Evolutionary conservation across 2,113 vertebrate genomes (phyloP).

Genomic region (Mesembrinibis cayennensis): DNA sequence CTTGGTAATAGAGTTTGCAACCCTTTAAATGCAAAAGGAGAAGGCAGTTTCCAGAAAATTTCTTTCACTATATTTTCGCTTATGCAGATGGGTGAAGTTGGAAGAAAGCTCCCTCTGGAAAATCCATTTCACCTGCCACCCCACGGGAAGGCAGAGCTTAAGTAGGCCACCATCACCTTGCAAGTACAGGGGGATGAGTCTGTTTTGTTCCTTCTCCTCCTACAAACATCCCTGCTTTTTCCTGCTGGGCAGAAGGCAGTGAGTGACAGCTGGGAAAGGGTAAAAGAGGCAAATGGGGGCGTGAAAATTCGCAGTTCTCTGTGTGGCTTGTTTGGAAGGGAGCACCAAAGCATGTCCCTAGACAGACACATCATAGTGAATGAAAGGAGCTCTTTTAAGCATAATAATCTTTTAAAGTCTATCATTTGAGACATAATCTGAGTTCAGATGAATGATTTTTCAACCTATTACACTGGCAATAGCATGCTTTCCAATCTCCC

Average conservation of each 20-base stretch:
- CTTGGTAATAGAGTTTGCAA: background rate
- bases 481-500: background rate
- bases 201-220: background rate
- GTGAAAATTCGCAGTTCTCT: background rate
- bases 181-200: background rate
- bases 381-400: background rate
- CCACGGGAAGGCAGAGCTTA: background rate
- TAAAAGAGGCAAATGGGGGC: background rate
- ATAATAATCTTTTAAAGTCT: background rate
- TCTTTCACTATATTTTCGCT: background rate
- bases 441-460: background rate
- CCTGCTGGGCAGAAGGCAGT: background rate
- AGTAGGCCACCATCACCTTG: background rate
- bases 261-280: background rate
- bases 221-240: background rate
- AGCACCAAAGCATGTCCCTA: background rate
- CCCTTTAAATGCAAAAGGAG: background rate
- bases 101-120: background rate
- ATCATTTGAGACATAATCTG: background rate
- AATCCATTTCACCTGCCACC: background rate
- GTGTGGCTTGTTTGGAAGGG: background rate
- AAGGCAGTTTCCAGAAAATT: background rate
- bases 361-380: background rate
- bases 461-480: background rate
- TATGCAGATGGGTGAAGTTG: background rate